Conservation (phyloP, 2,113 vertebrate species). For the Trematocara zebra region DNA sequence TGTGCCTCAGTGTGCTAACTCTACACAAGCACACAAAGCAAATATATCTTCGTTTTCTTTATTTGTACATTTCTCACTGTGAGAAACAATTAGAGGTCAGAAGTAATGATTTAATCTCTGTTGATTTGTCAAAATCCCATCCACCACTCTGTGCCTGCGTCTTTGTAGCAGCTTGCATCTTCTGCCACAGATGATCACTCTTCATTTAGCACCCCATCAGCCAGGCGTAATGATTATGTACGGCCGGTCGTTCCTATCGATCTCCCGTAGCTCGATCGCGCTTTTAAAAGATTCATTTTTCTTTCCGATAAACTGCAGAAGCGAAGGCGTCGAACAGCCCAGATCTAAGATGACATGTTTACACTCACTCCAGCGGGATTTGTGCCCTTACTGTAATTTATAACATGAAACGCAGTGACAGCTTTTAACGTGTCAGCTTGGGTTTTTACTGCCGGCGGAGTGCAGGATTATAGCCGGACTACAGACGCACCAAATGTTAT, state of each 20-base stretch:
- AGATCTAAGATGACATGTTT: background rate
- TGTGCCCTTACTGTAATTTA: background rate
- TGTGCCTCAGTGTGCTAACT: background rate
- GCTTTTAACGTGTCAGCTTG: background rate
- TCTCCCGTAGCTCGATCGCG: background rate
- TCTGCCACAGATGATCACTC: constrained; percentile 20
- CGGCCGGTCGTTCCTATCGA: background rate
- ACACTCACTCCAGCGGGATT: background rate
- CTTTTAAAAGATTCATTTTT: background rate
- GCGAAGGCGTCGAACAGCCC: background rate
- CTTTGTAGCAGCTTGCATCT: background rate
- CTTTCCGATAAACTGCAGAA: background rate
- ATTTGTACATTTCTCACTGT: background rate
- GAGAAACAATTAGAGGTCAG: background rate
- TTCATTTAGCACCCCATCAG: constrained; percentile 20
- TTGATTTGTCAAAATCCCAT: background rate
- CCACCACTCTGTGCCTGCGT: background rate
- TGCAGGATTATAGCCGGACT: background rate
- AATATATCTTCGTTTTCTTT: background rate
- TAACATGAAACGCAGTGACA: background rate
- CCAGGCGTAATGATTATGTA: constrained; percentile 33
- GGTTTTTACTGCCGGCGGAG: background rate
- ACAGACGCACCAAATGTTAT: background rate
- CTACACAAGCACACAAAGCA: background rate
- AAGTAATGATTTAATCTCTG: background rate